Conservation (phyloP, 1,140 invertebrate species). For the Pteromalus puparum region DNA sequence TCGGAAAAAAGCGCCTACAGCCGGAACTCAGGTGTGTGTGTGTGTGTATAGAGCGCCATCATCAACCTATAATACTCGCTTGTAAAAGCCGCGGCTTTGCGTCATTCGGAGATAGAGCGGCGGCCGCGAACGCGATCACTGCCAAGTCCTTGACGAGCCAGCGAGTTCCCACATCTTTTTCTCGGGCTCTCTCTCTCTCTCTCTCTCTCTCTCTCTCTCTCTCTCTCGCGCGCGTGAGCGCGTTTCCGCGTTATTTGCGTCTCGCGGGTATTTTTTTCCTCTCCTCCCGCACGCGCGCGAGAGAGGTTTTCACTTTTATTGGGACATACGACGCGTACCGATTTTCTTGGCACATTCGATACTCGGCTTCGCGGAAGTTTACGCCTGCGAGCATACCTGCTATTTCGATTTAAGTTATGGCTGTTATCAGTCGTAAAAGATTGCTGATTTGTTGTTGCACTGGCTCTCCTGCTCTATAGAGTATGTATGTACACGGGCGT, state of each 20-base stretch:
- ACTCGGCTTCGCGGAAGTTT: constrained; percentile 16
- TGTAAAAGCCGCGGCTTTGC: constrained; percentile 13
- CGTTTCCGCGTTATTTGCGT: constrained; percentile 42
- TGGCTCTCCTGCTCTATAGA: too few species aligned
- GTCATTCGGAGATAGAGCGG: constrained; percentile 3
- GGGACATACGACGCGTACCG: background rate
- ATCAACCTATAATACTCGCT: too few species aligned
- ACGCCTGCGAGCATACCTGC: background rate
- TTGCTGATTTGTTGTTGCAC: too few species aligned
- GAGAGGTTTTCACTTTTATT: background rate
- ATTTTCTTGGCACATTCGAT: constrained; percentile 24
- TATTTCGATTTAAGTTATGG: background rate
- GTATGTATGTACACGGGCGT: too few species aligned
- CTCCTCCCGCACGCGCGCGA: too few species aligned
- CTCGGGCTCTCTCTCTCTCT: background rate
- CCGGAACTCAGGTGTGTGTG: too few species aligned
- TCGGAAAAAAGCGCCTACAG: too few species aligned
- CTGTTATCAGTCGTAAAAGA: constrained; percentile 1
- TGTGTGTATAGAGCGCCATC: too few species aligned
- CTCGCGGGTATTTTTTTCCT: background rate
- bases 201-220: too few species aligned
- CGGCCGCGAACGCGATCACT: constrained; percentile 24
- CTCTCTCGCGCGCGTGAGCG: too few species aligned
- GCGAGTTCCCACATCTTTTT: constrained; percentile 21
- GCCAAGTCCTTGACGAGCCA: constrained; percentile 48